Evolutionary conservation across 2,113 vertebrate genomes (phyloP).

Genomic region (Australoheros scitulus): DNA sequence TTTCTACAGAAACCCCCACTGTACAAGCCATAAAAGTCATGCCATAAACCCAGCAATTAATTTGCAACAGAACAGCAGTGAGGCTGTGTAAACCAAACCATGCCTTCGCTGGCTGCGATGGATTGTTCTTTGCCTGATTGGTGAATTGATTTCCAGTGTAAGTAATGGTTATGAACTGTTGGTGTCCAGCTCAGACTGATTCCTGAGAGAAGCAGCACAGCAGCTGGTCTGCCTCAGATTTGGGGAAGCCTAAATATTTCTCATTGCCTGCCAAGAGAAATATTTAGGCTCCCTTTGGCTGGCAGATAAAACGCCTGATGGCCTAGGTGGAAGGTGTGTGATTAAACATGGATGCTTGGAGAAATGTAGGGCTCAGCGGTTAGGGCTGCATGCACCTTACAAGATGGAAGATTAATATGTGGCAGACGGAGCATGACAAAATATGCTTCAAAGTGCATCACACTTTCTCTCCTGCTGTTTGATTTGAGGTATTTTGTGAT

Average conservation of each 20-base stretch:
- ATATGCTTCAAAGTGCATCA: constrained; percentile 41
- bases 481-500: constrained; percentile 37
- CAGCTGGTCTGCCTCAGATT: constrained; percentile 15
- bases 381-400: constrained; percentile 23
- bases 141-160: constrained; percentile 40
- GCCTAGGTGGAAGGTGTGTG: constrained; percentile 36
- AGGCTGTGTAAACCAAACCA: neutral
- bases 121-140: constrained; percentile 25
- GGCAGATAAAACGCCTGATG: constrained; percentile 45
- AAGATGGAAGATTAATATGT: constrained; percentile 37
- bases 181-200: constrained; percentile 1
- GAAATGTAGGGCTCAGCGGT: constrained; percentile 13
- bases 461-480: constrained; percentile 27
- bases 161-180: neutral
- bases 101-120: neutral
- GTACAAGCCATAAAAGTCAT: neutral
- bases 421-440: constrained; percentile 39
- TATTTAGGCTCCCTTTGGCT: constrained; percentile 13
- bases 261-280: constrained; percentile 10
- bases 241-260: constrained; percentile 36
- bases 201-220: neutral
- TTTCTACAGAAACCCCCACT: neutral
- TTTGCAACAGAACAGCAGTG: neutral
- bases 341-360: constrained; percentile 52
- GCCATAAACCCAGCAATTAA: neutral